A percentile compares a stretch with the other conserved stretches of the same genome.
phyloP scores from a whole-genome alignment of 2,888 invertebrate species.

The Pseudococcus jackbeardsleyi region DNA sequence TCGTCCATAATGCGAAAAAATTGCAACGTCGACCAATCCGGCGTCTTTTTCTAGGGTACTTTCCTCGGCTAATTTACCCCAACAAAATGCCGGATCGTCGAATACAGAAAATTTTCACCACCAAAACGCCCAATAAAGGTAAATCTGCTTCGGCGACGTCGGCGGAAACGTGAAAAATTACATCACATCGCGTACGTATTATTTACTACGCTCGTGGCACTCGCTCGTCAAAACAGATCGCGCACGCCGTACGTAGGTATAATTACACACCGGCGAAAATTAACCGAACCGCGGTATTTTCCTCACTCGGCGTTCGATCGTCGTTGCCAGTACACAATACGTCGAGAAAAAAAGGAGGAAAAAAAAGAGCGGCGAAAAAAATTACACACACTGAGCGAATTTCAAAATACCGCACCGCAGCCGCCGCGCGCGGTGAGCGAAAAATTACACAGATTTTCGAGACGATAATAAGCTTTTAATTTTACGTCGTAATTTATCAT shows the following conservation, averaged over 20 bases:
- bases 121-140: too few species aligned
- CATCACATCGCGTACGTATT: conserved; percentile 28
- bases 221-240: background rate
- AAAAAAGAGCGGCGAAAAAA: background rate
- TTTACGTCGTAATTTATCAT: conserved; percentile 45
- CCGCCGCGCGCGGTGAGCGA: background rate
- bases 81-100: too few species aligned
- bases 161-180: background rate
- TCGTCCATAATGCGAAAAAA: conserved; percentile 18
- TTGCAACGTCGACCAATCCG: background rate
- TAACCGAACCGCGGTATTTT: background rate
- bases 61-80: too few species aligned
- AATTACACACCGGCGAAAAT: background rate
- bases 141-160: background rate
- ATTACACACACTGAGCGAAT: background rate
- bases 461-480: conserved; percentile 22
- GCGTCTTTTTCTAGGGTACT: background rate
- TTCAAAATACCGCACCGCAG: conserved; percentile 12
- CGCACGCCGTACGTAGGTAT: background rate
- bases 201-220: background rate
- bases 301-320: background rate
- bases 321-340: background rate
- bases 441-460: conserved; percentile 7
- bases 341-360: background rate
- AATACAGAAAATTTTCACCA: too few species aligned